Conservation (phyloP, 1,140 invertebrate species). For the Diorhabda elongata region DNA sequence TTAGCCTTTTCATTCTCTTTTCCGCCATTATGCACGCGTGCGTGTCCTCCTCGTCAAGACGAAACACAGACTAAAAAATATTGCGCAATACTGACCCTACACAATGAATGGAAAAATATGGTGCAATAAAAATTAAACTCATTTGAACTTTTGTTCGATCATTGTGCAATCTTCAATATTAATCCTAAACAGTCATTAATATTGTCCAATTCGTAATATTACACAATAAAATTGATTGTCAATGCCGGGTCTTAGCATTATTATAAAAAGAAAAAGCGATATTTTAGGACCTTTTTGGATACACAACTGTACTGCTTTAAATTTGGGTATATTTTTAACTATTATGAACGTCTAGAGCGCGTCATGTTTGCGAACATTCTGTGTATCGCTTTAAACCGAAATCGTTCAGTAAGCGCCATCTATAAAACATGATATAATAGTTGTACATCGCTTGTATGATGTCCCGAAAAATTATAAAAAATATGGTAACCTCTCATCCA, state of each 20-base stretch:
- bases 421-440: no score
- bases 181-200: not conserved
- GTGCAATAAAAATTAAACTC: not conserved
- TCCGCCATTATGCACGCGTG: not conserved
- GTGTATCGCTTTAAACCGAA: no score
- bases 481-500: no score
- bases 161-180: not conserved
- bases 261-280: no score
- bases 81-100: not conserved
- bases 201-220: not conserved
- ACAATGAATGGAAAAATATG: not conserved
- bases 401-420: no score
- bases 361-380: no score
- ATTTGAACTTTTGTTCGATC: not conserved
- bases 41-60: not conserved
- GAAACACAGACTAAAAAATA: not conserved
- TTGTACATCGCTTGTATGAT: no score
- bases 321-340: no score
- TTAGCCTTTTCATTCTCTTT: not conserved
- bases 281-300: no score
- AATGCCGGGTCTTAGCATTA: not conserved
- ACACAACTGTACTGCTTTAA: no score
- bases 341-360: no score
- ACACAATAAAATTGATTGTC: not conserved
- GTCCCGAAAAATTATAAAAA: no score